Base-by-base conservation (phyloP, 53 echinoderm and acorn worm genomes). In the Astropecten irregularis region DNA sequence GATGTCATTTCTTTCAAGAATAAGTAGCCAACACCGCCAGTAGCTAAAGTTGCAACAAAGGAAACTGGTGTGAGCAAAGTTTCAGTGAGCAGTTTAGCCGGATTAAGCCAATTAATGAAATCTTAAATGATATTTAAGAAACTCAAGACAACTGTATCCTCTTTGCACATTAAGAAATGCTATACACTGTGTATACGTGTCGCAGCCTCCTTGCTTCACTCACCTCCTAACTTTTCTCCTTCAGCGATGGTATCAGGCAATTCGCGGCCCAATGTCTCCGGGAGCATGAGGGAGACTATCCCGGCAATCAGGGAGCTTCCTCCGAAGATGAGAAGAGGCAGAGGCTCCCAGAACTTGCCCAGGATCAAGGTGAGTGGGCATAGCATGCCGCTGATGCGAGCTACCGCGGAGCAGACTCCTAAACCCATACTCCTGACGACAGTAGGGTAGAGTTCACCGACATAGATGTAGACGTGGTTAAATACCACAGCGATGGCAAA, bases 171-270 rank as follows among this genome's bases (percentile, higher is more conserved):
- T n/a, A n/a, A n/a, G n/a, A n/a, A n/a, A n/a, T n/a, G n/a, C n/a
- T n/a, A n/a, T n/a, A n/a, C n/a, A n/a, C n/a, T n/a, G n/a, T n/a
- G n/a, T n/a, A n/a, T n/a, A n/a, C n/a, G n/a, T n/a, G n/a, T n/a
- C n/a, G n/a, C n/a, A n/a, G n/a, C n/a, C n/a, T n/a, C n/a, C n/a
- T n/a, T n/a, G n/a, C n/a, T n/a, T n/a, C 18, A 27, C 68, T 82
- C 23, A 82, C 83, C 58, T 87, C 87, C 82, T 31, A 82, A 87
- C 27, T 46, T 19, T 23, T 87, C 87, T 3, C 87, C 87, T 57
- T 87, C 87, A 30, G 40, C 69, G 8, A 87, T 29, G 0, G 87
- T 87, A 20, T 87, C 81, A 9, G 87, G 87, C 18, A 87, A 47
- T 9, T 58, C 57, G 47, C 54, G 54, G 58, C 47, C 56, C 38